Conservation (phyloP, 2,888 invertebrate species). For the Scaptomyza cyrtandrae region DNA sequence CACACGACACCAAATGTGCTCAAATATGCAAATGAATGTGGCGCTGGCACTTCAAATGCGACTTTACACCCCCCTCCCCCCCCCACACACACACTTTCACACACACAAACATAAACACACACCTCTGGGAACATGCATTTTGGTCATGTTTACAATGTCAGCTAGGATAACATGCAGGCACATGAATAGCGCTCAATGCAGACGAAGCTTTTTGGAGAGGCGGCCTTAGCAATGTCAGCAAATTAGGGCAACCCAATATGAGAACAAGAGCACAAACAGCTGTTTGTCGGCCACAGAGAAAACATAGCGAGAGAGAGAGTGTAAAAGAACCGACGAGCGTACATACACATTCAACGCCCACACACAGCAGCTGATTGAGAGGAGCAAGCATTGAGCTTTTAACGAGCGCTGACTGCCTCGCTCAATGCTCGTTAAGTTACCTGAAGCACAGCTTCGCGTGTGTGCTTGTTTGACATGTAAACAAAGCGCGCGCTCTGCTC, state of each 20-base stretch:
- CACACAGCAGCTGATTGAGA: slow-evolving; percentile 49
- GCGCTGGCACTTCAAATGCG: slow-evolving; percentile 68
- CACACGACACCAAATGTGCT: slow-evolving; percentile 53
- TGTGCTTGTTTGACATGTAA: slow-evolving; percentile 32
- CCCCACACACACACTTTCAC: slow-evolving; percentile 5
- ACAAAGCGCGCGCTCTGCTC: slow-evolving; percentile 42
- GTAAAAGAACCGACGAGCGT: slow-evolving; percentile 7
- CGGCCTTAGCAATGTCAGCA: slow-evolving; percentile 66
- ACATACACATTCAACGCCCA: slow-evolving; percentile 50
- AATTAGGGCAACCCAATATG: slow-evolving; percentile 62
- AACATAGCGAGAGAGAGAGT: background rate
- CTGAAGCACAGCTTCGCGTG: slow-evolving; percentile 13
- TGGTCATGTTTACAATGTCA: slow-evolving; percentile 78
- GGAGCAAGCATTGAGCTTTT: slow-evolving; percentile 39
- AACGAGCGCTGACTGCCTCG: slow-evolving; percentile 29
- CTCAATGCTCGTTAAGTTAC: slow-evolving; percentile 31
- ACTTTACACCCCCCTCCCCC: slow-evolving; percentile 62
- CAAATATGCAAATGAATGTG: slow-evolving; percentile 76
- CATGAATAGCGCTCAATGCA: slow-evolving; percentile 38
- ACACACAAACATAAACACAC: slow-evolving; percentile 30
- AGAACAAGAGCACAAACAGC: slow-evolving; percentile 56
- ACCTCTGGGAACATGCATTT: slow-evolving; percentile 73
- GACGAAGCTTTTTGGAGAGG: slow-evolving; percentile 55
- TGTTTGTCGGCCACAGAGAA: slow-evolving; percentile 47
- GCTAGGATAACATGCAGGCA: slow-evolving; percentile 71